A percentile compares a stretch with the other conserved stretches of the same genome.
These are phyloP conservation scores for Melipona bicolor DNA, from an alignment of 2,888 invertebrate genomes.

Conservation along the genomic window DNA sequence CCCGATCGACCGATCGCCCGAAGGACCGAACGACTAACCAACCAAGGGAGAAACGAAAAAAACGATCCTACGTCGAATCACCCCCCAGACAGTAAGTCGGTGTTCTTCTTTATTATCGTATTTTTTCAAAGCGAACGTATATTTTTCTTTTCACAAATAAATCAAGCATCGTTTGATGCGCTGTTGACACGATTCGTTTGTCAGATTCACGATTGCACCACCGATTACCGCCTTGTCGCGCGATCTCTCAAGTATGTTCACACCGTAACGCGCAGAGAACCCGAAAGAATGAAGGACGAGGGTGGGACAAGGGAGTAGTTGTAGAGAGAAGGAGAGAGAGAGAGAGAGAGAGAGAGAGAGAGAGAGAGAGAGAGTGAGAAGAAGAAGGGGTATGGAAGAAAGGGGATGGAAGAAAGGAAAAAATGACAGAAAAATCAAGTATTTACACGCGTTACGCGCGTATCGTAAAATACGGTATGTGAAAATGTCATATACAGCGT, in stretches of 20 bases:
- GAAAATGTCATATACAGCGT: not conserved
- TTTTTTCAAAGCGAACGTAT: not conserved
- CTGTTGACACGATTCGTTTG: constrained; percentile 34
- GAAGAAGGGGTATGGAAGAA: constrained; percentile 30
- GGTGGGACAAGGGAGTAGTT: constrained; percentile 48
- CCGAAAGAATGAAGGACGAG: constrained; percentile 64
- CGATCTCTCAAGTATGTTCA: constrained; percentile 62
- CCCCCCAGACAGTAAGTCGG: not conserved
- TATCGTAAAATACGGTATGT: too few relatives aligned
- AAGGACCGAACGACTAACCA: constrained; percentile 34
- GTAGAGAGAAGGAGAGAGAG: constrained; percentile 25
- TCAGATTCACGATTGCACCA: constrained; percentile 51
- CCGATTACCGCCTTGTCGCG: constrained; percentile 62
- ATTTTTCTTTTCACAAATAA: constrained; percentile 3
- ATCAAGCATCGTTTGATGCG: constrained; percentile 31
- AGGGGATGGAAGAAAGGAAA: constrained; percentile 18
- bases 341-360: not conserved
- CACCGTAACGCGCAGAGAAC: constrained; percentile 67
- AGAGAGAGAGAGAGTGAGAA: not conserved
- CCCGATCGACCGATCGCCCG: constrained; percentile 26
- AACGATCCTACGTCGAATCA: constrained; percentile 27
- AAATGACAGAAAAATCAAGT: constrained; percentile 28
- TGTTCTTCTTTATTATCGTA: constrained; percentile 31
- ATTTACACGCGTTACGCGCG: constrained; percentile 19
- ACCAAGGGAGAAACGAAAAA: constrained; percentile 15